These are phyloP conservation scores for Nematolebias whitei DNA, from an alignment of 2,113 vertebrate genomes.

Conservation along the genomic window DNA sequence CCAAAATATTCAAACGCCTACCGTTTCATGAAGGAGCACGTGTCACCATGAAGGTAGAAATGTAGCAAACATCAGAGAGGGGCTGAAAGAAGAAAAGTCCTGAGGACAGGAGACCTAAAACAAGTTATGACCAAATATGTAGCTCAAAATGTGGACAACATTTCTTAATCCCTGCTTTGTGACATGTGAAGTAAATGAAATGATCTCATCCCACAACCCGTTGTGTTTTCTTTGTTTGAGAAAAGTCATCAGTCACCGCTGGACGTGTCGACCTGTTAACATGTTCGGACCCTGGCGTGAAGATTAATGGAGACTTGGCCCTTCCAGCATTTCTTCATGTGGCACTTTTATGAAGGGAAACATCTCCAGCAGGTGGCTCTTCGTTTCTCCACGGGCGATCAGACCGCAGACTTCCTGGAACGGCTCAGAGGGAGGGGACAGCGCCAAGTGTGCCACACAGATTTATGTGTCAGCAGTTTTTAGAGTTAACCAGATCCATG, in stretches of 20 bases:
- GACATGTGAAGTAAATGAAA: constrained; percentile 6
- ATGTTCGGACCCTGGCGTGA: constrained; percentile 13
- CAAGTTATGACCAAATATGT: neutral
- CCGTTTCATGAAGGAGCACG: too few species aligned
- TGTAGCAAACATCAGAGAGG: too few species aligned
- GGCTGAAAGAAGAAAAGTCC: neutral
- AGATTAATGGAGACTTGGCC: constrained; percentile 49
- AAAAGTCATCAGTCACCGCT: constrained; percentile 44
- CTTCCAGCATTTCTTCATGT: constrained; percentile 61
- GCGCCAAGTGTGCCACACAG: neutral
- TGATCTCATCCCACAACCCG: constrained; percentile 30
- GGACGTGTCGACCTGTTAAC: constrained; percentile 46
- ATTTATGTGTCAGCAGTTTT: neutral
- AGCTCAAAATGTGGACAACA: neutral
- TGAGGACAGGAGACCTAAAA: neutral
- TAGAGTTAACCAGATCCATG: too few species aligned
- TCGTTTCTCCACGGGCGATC: constrained; percentile 72
- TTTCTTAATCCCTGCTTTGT: neutral
- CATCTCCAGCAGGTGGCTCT: constrained; percentile 75
- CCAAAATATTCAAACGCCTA: too few species aligned
- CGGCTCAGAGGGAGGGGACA: constrained; percentile 9
- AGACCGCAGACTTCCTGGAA: constrained; percentile 73
- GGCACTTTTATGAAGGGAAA: constrained; percentile 69
- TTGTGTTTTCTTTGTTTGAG: constrained; percentile 28
- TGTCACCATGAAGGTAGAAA: too few species aligned